Percentiles rank a stretch among this genome's conserved stretches.
Evolutionary conservation across 2,797 vertebrate genomes (phyloP).

Genomic region (Silurus lanzhouensis): DNA sequence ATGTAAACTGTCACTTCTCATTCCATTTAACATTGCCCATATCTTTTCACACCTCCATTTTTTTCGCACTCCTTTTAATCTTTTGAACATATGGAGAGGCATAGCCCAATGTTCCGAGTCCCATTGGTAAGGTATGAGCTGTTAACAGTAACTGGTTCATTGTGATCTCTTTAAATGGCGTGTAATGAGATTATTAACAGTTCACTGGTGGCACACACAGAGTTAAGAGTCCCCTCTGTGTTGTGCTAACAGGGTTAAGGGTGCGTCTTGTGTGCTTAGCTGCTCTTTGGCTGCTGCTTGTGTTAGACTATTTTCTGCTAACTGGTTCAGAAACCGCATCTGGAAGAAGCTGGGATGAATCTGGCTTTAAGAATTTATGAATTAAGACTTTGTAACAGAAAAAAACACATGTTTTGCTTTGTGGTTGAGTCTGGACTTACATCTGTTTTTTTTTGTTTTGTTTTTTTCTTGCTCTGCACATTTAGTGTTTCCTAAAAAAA

Average conservation of each 20-base stretch:
- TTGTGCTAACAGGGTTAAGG: slow-evolving; percentile 48
- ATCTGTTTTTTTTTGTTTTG: slow-evolving; percentile 1
- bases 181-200: slow-evolving; percentile 53
- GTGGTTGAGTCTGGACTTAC: slow-evolving; percentile 19
- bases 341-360: slow-evolving; percentile 11
- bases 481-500: not conserved
- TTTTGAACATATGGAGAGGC: slow-evolving; percentile 47
- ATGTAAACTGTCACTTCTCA: slow-evolving; percentile 99
- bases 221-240: slow-evolving; percentile 47
- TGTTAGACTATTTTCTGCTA: slow-evolving; percentile 10
- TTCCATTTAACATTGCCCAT: slow-evolving; percentile 94
- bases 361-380: slow-evolving; percentile 13
- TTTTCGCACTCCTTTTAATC: slow-evolving; percentile 36
- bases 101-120: slow-evolving; percentile 24
- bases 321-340: slow-evolving; percentile 5
- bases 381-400: slow-evolving; percentile 26
- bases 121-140: slow-evolving; percentile 33
- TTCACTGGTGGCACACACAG: slow-evolving; percentile 50
- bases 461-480: not conserved
- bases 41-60: slow-evolving; percentile 79
- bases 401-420: slow-evolving; percentile 39
- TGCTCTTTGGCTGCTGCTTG: slow-evolving; percentile 28
- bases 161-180: slow-evolving; percentile 46
- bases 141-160: slow-evolving; percentile 39
- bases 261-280: slow-evolving; percentile 24